Evolutionary conservation across 2,113 vertebrate genomes (phyloP).

Genomic region (western clawed frog (Xenopus tropicalis)): UCB_Xtro_10.0 CM004448.2:42392501-42393000

Average conservation of each 20-base stretch:
- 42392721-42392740: conserved; percentile 89
- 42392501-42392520: too few species aligned
- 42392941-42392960: too few species aligned
- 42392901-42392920: too few species aligned
- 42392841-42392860: background rate
- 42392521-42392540: too few species aligned
- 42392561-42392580: too few species aligned
- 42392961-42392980: too few species aligned
- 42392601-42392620: conserved; percentile 52
- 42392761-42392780: conserved; percentile 84
- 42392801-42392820: conserved; percentile 59
- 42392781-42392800: conserved; percentile 66
- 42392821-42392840: conserved; percentile 33
- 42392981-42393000: too few species aligned
- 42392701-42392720: conserved; percentile 88
- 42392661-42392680: conserved; percentile 85
- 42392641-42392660: conserved; percentile 57
- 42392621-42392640: conserved; percentile 60
- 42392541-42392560: too few species aligned
- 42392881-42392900: too few species aligned
- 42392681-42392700: conserved; percentile 64
- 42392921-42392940: too few species aligned
- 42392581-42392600: too few species aligned
- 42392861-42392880: conserved; percentile 22
- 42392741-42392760: conserved; percentile 87